These are phyloP conservation scores for Achroia grisella DNA, from an alignment of 1,140 invertebrate species.

Conservation along the genomic window DNA sequence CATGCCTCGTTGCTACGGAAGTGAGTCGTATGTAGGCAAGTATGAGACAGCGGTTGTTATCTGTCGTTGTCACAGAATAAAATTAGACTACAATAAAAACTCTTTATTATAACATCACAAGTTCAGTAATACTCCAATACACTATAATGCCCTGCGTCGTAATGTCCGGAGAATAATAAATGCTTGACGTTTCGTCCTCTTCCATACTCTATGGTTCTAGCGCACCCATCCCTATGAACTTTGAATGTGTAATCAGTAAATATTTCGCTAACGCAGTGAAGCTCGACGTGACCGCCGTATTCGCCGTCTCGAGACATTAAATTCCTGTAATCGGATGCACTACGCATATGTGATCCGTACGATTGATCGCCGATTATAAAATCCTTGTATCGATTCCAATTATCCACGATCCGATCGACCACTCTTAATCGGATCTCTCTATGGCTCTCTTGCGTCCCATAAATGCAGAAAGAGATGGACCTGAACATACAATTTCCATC, in stretches of 20 bases:
- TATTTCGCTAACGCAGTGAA: conserved; percentile 49
- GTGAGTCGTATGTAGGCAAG: too few species aligned
- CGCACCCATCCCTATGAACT: conserved; percentile 41
- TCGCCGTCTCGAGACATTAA: conserved; percentile 51
- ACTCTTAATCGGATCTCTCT: conserved; percentile 42
- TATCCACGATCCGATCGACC: conserved; percentile 40
- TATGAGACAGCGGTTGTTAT: too few species aligned
- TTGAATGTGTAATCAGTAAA: conserved; percentile 45
- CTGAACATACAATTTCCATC: conserved; percentile 62
- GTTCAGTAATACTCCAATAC: conserved; percentile 46
- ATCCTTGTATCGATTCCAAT: conserved; percentile 56
- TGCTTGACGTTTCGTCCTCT: conserved; percentile 37
- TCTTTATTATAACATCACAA: not conserved
- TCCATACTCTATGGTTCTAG: conserved; percentile 50
- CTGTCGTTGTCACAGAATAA: too few species aligned
- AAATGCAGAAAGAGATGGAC: conserved; percentile 53
- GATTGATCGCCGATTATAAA: conserved; percentile 57
- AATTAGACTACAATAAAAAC: too few species aligned
- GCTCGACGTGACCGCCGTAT: conserved; percentile 55
- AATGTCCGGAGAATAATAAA: conserved; percentile 48
- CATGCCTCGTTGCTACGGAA: too few species aligned
- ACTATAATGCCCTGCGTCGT: conserved; percentile 57
- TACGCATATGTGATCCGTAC: conserved; percentile 32
- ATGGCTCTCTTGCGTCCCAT: conserved; percentile 50
- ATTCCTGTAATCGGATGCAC: conserved; percentile 29